These are phyloP conservation scores for Adela reaumurella DNA, from an alignment of 2,888 invertebrate species.

Conservation along the genomic window DNA sequence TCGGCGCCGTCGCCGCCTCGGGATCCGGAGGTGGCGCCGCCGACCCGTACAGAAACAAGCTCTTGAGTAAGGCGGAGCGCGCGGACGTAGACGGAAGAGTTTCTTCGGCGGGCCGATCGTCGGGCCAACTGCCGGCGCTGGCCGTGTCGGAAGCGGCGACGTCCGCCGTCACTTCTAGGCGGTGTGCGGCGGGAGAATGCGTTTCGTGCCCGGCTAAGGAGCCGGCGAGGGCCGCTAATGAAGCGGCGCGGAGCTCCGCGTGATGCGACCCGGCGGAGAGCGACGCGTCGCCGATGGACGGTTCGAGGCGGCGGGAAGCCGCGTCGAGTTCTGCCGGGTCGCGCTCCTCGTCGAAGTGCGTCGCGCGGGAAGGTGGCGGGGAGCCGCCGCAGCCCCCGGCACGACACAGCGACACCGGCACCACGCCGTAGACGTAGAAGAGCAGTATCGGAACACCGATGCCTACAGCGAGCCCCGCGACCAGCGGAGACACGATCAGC, in stretches of 20 bases:
- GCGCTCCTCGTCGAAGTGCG: slow-evolving; percentile 8
- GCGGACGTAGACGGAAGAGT: slow-evolving; percentile 28
- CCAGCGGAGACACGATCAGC: slow-evolving; percentile 53
- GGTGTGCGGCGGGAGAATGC: slow-evolving; percentile 17
- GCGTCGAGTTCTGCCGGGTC: slow-evolving; percentile 29
- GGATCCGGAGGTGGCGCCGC: slow-evolving; percentile 28
- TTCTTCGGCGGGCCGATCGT: slow-evolving; percentile 15
- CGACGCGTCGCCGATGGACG: slow-evolving; percentile 45
- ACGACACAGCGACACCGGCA: slow-evolving; percentile 85
- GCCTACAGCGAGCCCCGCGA: slow-evolving; percentile 64
- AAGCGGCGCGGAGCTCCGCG: slow-evolving; percentile 35
- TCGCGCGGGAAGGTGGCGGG: slow-evolving; percentile 8
- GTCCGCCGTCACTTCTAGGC: slow-evolving; percentile 33
- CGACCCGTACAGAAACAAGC: slow-evolving; percentile 42
- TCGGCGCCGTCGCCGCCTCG: slow-evolving; percentile 18
- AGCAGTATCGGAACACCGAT: slow-evolving; percentile 88
- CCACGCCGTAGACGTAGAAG: slow-evolving; percentile 92
- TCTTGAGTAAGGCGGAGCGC: slow-evolving; percentile 29
- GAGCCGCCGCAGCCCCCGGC: slow-evolving; percentile 63
- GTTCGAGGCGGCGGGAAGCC: slow-evolving; percentile 32
- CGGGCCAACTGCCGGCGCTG: slow-evolving; percentile 29
- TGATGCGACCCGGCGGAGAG: slow-evolving; percentile 37
- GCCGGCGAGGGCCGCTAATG: slow-evolving; percentile 43
- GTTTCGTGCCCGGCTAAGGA: slow-evolving; percentile 36
- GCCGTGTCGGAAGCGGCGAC: slow-evolving; percentile 27